Percentiles rank a stretch among this genome's conserved stretches.
Conservation (phyloP, 30 jellyfish, hydroid and myxozoan genomes). For the Turritopsis dohrnii region DNA sequence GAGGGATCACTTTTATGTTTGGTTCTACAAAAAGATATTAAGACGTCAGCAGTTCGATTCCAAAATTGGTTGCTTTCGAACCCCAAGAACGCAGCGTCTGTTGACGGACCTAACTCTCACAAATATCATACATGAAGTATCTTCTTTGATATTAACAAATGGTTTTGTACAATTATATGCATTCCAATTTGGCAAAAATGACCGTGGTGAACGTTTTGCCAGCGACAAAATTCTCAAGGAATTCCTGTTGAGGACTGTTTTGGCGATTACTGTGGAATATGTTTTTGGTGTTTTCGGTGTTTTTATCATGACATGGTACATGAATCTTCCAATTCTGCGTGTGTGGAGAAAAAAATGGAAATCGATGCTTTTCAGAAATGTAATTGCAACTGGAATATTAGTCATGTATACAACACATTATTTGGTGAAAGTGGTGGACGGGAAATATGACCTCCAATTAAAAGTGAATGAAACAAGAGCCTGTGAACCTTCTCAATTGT, state of each 20-base stretch:
- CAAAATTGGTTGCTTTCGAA: constrained; percentile 5
- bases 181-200: not conserved
- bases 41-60: not conserved
- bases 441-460: not conserved
- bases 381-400: not conserved
- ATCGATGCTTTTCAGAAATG: not conserved
- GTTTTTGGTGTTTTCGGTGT: constrained; percentile 15
- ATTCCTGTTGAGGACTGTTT: not conserved
- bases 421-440: constrained; percentile 9
- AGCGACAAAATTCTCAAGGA: not conserved
- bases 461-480: constrained; percentile 4
- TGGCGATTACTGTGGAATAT: constrained; percentile 10
- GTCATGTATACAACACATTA: constrained; percentile 16
- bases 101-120: not conserved
- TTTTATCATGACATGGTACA: constrained; percentile 20
- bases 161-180: constrained; percentile 11
- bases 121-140: constrained; percentile 12
- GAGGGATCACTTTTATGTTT: constrained; percentile 20
- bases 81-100: constrained; percentile 19
- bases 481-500: constrained; percentile 8
- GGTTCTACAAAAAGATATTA: constrained; percentile 14
- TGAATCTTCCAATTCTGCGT: constrained; percentile 18
- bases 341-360: constrained; percentile 20
- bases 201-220: not conserved
- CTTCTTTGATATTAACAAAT: not conserved